Evolutionary conservation across 2,797 vertebrate genomes (phyloP), one percentile per base, ranked within the genome.

Genomic region (Sebastolobus altivelis): DNA sequence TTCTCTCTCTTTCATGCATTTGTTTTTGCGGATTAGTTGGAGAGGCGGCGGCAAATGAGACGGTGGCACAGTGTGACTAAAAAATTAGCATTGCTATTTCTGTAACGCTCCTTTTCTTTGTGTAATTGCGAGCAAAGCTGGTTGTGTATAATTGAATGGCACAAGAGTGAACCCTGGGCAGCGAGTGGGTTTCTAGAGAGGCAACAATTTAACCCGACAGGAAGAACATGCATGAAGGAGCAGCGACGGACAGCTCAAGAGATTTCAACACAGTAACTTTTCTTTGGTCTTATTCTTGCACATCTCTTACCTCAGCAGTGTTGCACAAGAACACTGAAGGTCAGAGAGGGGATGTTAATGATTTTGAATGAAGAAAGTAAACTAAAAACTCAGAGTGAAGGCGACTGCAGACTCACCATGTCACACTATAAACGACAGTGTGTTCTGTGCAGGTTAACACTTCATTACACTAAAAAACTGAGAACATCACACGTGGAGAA

Each of bases 11-110:
- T 67, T 77, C n/a, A 40, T 76, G 27, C 18, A 60, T 85, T 84
- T 65, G 25, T 79, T 72, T 79, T 63, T 75, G 61, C 14, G 16
- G 63, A 82, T 76, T 78, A 80, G 33, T 59, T 20, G 6, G 6
- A 46, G 54, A 67, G 46, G 35, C 7, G 16, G 31, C 54, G 52
- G 75, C n/a, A 70, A 80, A 83, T 65, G 43, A 75, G 65, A 61
- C 5, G 38, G 58, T 69, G 61, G 80, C 54, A 35, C 43, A 71
- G 70, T 29, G 33, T 25, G 62, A 73, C 18, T 35, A 43, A 27
- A 76, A 76, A 84, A 85, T 73, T 1, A 65, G 14, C 61, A 14
- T 0, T 52, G 63, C 83, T 83, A 27, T 85, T 84, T 65, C 54
- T 22, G 72, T 65, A 10, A 43, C 7, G 25, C 59, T 81, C 40